These are phyloP conservation scores for Anabacerthia variegaticeps DNA, from an alignment of 2,797 vertebrate genomes.

Conservation along the genomic window DNA sequence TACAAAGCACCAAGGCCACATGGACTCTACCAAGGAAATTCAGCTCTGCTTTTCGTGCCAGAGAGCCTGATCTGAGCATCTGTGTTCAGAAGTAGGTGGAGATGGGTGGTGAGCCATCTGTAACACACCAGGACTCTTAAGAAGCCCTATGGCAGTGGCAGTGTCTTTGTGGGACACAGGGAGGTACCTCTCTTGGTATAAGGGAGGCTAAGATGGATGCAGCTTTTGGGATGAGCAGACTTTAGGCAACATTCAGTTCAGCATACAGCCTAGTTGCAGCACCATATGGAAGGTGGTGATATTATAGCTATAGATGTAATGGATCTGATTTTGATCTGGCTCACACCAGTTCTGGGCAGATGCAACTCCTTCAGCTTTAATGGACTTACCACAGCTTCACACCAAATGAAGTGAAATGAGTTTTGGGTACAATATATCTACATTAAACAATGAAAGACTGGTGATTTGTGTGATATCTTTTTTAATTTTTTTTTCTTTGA, in stretches of 20 bases:
- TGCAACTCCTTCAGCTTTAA: slow-evolving; percentile 29
- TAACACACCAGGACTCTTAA: background rate
- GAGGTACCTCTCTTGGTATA: background rate
- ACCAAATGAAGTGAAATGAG: slow-evolving; percentile 19
- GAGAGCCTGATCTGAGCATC: background rate
- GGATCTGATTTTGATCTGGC: slow-evolving; percentile 16
- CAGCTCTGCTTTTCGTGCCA: background rate
- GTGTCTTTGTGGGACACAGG: background rate
- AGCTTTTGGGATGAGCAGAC: background rate
- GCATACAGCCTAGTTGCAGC: background rate
- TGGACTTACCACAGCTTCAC: slow-evolving; percentile 10
- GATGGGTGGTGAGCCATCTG: background rate
- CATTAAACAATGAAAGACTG: slow-evolving; percentile 10
- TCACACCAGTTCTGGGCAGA: slow-evolving; percentile 26
- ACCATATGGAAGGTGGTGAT: slow-evolving; percentile 44
- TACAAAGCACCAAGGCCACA: background rate
- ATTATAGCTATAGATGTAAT: background rate
- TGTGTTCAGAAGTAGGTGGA: background rate
- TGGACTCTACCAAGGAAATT: background rate
- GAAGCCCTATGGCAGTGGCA: background rate
- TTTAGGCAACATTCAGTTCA: slow-evolving; percentile 14
- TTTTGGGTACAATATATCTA: background rate
- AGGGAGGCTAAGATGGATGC: background rate
- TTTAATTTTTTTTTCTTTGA: background rate
- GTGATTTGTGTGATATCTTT: background rate